These are phyloP conservation scores for Lasioglossum marginatum DNA, from an alignment of 2,888 invertebrate genomes.

Conservation along the genomic window DNA sequence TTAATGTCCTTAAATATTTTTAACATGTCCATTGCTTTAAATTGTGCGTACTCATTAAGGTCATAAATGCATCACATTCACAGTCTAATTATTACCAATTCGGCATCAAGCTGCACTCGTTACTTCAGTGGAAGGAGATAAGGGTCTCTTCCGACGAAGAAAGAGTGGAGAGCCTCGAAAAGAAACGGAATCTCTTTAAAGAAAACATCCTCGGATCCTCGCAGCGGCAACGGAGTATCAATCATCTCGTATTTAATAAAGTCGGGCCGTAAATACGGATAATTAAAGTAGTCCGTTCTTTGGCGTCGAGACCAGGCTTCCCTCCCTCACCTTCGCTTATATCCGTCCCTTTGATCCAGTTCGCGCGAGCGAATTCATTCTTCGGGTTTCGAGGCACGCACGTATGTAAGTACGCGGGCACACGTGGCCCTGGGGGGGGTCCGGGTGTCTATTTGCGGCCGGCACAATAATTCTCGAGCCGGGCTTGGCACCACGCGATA, in stretches of 20 bases:
- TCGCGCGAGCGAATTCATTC: conserved; percentile 61
- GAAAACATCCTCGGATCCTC: neutral
- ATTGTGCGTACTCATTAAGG: too few species aligned
- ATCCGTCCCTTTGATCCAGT: conserved; percentile 60
- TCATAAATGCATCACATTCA: too few species aligned
- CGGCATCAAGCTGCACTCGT: too few species aligned
- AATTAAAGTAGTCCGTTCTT: conserved; percentile 40
- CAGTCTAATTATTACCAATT: too few species aligned
- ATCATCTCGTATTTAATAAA: conserved; percentile 1
- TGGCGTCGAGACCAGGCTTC: neutral
- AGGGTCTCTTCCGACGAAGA: neutral
- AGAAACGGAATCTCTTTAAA: conserved; percentile 2
- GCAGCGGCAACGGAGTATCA: neutral
- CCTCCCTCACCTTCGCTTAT: conserved; percentile 36
- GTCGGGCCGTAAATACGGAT: conserved; percentile 1
- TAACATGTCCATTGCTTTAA: too few species aligned
- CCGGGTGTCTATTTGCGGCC: conserved; percentile 51
- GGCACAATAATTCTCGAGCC: conserved; percentile 65
- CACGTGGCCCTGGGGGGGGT: conserved; percentile 14
- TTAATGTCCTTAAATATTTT: too few species aligned
- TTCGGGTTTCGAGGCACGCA: conserved; percentile 32
- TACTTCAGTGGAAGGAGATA: neutral
- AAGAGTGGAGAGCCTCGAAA: neutral
- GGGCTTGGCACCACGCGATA: conserved; percentile 66
- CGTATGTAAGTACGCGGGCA: conserved; percentile 18